These are phyloP conservation scores for Hylomyscus alleni DNA, from an alignment of 2,797 vertebrate genomes.

Conservation along the genomic window DNA sequence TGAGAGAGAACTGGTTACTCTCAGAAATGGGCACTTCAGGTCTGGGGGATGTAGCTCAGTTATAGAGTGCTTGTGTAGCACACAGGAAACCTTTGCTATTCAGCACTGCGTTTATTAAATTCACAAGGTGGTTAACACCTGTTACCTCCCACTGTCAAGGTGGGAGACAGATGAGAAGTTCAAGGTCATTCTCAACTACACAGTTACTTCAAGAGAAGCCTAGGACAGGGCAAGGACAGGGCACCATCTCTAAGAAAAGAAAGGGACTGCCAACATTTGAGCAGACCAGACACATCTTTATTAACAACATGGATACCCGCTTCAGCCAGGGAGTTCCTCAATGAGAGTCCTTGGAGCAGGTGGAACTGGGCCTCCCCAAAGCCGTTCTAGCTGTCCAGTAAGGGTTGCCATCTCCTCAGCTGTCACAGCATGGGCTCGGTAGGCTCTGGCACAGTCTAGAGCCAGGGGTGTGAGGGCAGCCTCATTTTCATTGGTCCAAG, in stretches of 20 bases:
- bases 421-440: constrained; percentile 83
- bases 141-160: not conserved
- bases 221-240: not conserved
- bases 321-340: constrained; percentile 89
- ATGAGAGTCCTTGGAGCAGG: constrained; percentile 88
- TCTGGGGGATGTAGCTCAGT: not conserved
- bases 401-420: constrained; percentile 87
- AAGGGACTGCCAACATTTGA: not conserved
- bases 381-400: constrained; percentile 88
- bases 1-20: not conserved
- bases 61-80: not conserved
- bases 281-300: constrained; percentile 70
- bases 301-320: not conserved
- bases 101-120: not conserved
- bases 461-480: constrained; percentile 85
- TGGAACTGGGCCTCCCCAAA: constrained; percentile 87
- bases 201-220: not conserved
- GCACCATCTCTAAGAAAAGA: not conserved
- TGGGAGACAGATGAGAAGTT: not conserved
- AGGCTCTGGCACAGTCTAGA: constrained; percentile 88
- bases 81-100: no score
- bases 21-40: constrained; percentile 12
- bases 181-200: not conserved
- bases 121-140: not conserved
- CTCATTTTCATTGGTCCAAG: constrained; percentile 92